A percentile compares a stretch with the other conserved stretches of the same genome.
phyloP scores from a whole-genome alignment of 2,113 vertebrate species.

The Pseudonaja textilis region DNA sequence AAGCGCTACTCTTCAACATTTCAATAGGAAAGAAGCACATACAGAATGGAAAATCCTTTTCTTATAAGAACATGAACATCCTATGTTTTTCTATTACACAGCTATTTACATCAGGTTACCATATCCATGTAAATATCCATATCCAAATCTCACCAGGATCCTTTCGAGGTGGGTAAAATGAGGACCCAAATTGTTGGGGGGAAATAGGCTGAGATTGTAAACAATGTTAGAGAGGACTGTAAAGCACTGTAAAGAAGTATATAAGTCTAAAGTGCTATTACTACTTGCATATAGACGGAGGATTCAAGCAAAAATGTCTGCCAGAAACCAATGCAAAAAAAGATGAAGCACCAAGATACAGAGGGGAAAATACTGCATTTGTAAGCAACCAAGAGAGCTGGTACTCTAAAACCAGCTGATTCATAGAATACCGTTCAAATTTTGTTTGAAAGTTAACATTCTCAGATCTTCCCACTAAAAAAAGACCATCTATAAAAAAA shows the following conservation, averaged over 20 bases:
- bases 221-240: too few species aligned
- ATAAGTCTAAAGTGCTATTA: too few species aligned
- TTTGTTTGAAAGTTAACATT: neutral
- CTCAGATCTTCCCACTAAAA: neutral
- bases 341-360: neutral
- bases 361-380: neutral
- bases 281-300: neutral
- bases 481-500: neutral
- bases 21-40: neutral
- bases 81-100: neutral
- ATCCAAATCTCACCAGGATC: too few species aligned
- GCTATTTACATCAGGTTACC: too few species aligned
- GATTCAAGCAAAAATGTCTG: neutral
- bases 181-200: too few species aligned
- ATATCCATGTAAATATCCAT: too few species aligned
- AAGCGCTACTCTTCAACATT: neutral
- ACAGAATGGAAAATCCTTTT: neutral
- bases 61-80: neutral
- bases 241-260: too few species aligned
- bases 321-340: neutral
- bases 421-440: neutral
- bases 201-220: too few species aligned
- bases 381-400: neutral
- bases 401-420: neutral
- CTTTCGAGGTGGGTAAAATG: too few species aligned